These are phyloP conservation scores for Odontophorus gujanensis DNA, from an alignment of 2,113 vertebrate genomes.

Conservation along the genomic window DNA sequence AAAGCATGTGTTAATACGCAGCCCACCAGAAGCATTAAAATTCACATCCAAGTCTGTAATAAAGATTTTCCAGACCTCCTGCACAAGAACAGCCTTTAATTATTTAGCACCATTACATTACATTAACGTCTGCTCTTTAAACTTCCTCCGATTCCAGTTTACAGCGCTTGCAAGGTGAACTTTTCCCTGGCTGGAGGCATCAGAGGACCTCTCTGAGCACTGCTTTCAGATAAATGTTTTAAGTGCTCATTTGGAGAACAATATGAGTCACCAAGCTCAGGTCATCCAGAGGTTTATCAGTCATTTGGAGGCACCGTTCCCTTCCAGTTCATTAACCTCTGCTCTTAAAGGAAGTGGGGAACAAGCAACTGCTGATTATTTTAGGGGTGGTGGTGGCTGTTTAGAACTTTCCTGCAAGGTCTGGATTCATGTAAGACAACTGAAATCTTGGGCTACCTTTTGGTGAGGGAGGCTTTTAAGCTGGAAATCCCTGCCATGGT, in stretches of 20 bases:
- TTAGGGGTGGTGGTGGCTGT: not conserved
- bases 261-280: conserved; percentile 28
- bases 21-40: conserved; percentile 45
- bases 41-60: conserved; percentile 27
- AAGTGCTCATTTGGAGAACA: not conserved
- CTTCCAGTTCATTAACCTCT: conserved; percentile 31
- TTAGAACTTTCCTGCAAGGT: not conserved
- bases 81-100: conserved; percentile 24
- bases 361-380: not conserved
- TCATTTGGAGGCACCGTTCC: not conserved
- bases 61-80: conserved; percentile 40
- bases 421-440: not conserved
- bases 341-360: not conserved
- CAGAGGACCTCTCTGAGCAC: not conserved
- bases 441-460: not conserved
- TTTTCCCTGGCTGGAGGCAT: not conserved
- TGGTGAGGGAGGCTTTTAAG: not conserved
- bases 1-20: conserved; percentile 29
- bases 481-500: not conserved
- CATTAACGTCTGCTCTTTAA: conserved; percentile 1
- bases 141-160: not conserved
- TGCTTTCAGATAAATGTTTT: not conserved
- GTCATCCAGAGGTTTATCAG: conserved; percentile 13
- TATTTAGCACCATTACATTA: not conserved
- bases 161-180: not conserved